phyloP scores from a whole-genome alignment of 2,888 invertebrate species.

The Sminthurides aquaticus region DNA sequence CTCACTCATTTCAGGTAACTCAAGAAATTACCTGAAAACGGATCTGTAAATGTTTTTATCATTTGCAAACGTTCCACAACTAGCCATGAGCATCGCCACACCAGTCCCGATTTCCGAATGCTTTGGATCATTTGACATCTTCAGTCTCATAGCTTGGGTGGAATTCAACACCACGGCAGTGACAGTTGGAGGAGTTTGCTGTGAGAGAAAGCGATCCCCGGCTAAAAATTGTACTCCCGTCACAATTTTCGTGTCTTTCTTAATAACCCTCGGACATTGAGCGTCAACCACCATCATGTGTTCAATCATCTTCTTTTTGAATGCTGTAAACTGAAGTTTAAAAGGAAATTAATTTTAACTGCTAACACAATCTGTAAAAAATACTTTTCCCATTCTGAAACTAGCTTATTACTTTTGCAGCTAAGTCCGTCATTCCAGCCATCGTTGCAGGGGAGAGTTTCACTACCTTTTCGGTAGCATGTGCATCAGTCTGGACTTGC shows the following conservation, averaged over 20 bases:
- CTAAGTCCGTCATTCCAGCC: not conserved
- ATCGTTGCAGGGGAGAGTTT: not conserved
- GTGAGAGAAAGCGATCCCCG: not conserved
- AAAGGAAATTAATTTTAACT: not conserved
- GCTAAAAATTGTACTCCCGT: not conserved
- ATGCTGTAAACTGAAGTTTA: not conserved
- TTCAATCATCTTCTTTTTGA: not conserved
- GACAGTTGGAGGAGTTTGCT: not conserved
- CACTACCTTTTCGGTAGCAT: not conserved
- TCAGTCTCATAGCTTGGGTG: not conserved
- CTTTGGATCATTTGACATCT: not conserved
- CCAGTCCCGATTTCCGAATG: not conserved
- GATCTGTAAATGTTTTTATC: not conserved
- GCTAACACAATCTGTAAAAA: not conserved
- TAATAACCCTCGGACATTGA: not conserved
- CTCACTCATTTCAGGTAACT: too few relatives aligned
- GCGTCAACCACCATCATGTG: not conserved
- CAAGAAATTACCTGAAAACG: not conserved
- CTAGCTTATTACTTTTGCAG: not conserved
- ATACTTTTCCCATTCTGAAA: too few relatives aligned
- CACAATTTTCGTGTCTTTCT: not conserved
- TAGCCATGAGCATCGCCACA: not conserved
- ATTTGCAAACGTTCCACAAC: not conserved
- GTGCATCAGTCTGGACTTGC: not conserved
- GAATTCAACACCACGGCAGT: not conserved